phyloP scores from a whole-genome alignment of 2,888 invertebrate species.

The Pharmacophagus antenor region DNA sequence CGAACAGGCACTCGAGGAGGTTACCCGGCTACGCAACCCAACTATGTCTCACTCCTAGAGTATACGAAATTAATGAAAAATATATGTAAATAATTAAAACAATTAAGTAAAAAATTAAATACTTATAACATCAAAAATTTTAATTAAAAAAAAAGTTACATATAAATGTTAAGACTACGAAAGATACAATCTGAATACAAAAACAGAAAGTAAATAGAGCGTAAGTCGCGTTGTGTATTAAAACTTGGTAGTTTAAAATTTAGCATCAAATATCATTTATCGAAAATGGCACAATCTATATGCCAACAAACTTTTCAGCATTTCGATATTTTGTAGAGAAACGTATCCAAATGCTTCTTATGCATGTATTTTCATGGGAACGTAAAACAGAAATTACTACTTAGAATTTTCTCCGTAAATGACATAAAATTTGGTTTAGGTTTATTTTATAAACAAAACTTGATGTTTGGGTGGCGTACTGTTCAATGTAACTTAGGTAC shows the following conservation, averaged over 20 bases:
- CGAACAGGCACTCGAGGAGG: too few species aligned
- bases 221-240: not conserved
- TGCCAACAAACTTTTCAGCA: not conserved
- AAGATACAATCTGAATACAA: too few species aligned
- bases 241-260: not conserved
- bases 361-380: constrained; percentile 6
- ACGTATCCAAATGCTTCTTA: constrained; percentile 10
- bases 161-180: too few species aligned
- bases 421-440: not conserved
- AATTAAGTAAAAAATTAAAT: too few species aligned
- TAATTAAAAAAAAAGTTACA: too few species aligned
- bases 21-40: too few species aligned
- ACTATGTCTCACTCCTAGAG: too few species aligned
- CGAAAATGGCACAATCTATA: not conserved
- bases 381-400: constrained; percentile 14
- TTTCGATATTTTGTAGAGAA: constrained; percentile 11
- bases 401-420: constrained; percentile 22
- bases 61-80: too few species aligned
- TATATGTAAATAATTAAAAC: too few species aligned
- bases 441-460: not conserved
- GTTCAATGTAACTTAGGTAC: not conserved
- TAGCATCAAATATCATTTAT: too few species aligned
- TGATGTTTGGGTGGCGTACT: not conserved
- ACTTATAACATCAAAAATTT: too few species aligned
- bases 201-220: too few species aligned